Evolutionary conservation across 1,140 invertebrate species (phyloP).

Genomic region (Euura lappo): DNA sequence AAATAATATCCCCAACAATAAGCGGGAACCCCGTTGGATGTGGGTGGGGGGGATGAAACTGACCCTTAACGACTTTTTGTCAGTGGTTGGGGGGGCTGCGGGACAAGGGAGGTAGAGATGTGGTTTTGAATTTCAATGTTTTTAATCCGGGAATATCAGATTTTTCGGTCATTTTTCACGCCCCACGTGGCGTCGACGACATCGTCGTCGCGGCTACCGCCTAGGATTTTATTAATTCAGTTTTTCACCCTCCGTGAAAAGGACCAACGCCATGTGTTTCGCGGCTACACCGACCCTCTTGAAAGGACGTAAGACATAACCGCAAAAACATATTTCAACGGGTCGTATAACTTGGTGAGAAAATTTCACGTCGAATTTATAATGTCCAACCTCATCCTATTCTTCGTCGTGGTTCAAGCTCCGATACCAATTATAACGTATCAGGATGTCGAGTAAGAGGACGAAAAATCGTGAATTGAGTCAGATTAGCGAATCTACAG

Average conservation of each 20-base stretch:
- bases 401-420: not conserved
- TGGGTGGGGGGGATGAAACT: constrained; percentile 47
- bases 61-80: constrained; percentile 62
- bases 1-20: constrained; percentile 57
- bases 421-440: too few relatives aligned
- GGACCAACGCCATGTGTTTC: constrained; percentile 39
- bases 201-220: constrained; percentile 18
- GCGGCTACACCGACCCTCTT: constrained; percentile 23
- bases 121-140: constrained; percentile 64
- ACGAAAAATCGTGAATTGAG: too few relatives aligned
- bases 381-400: not conserved
- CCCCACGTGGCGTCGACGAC: constrained; percentile 32
- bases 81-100: constrained; percentile 38
- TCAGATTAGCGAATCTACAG: too few relatives aligned
- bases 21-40: constrained; percentile 25
- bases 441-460: too few relatives aligned
- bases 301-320: constrained; percentile 14
- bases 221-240: constrained; percentile 58
- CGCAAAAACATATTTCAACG: constrained; percentile 9
- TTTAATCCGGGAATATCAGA: constrained; percentile 63
- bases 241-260: constrained; percentile 29
- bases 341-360: constrained; percentile 1
- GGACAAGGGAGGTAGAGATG: constrained; percentile 36
- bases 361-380: not conserved
- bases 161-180: constrained; percentile 61